phyloP scores from a whole-genome alignment of 2,113 vertebrate species.

The Albula goreensis region DNA sequence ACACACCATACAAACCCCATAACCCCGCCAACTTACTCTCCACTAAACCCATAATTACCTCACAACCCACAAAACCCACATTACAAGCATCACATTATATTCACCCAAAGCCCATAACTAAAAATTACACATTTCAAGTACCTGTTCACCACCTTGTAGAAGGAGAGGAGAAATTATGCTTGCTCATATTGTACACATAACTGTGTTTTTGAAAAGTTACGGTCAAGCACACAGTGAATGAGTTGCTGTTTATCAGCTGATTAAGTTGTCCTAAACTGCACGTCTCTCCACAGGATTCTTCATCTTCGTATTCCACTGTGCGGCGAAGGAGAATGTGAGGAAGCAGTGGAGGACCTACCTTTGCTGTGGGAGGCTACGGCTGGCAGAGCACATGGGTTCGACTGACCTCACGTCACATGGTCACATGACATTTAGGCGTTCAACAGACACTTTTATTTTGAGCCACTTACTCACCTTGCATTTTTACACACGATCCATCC shows the following conservation, averaged over 20 bases:
- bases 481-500: too few relatives aligned
- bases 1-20: not conserved
- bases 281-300: slow-evolving; percentile 78
- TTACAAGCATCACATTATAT: too few relatives aligned
- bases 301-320: slow-evolving; percentile 95
- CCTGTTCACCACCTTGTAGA: not conserved
- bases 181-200: not conserved
- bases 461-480: too few relatives aligned
- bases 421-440: too few relatives aligned
- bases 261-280: not conserved
- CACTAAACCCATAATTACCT: too few relatives aligned
- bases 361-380: slow-evolving; percentile 86
- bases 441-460: too few relatives aligned
- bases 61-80: too few relatives aligned
- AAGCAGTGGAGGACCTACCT: slow-evolving; percentile 89
- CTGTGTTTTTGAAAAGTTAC: not conserved
- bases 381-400: slow-evolving; percentile 88
- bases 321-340: slow-evolving; percentile 88
- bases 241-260: too few relatives aligned
- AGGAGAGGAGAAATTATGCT: not conserved
- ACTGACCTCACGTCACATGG: too few relatives aligned
- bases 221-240: not conserved
- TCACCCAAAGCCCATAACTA: too few relatives aligned
- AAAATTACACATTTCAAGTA: too few relatives aligned
- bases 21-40: too few relatives aligned